Base-by-base conservation (phyloP, 1,140 invertebrate genomes). In the Dermatophagoides farinae region DNA sequence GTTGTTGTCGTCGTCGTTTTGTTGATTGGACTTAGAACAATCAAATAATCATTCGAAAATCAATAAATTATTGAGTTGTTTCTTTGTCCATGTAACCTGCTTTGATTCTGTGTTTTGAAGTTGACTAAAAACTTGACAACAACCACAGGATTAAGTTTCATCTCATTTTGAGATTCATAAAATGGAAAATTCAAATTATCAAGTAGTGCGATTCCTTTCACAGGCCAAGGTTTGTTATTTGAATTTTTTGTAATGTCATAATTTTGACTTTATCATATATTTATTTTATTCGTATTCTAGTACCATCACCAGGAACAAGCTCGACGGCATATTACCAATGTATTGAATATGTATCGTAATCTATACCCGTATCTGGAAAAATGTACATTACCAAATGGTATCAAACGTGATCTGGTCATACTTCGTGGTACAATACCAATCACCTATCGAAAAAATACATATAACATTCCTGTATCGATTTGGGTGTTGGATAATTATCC, bases 401-500 rank as follows among this genome's bases (percentile, higher is more conserved):
- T 75, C 16, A 73, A 76, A 58, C 86, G 84, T 72, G 82, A 90
- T 61, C 74, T 96, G 57, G 72, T 93, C 12, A 84, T 84, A 70
- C 74, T 97, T 16, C 78, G 82, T 69, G 92, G 92, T 54, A 97
- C 91, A 16, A 89, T 97, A 69, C 90, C 91, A 37, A 86, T 96
- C 1, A 75, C 75, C 40, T 96, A 86, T 70, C 90, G 86, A 82
- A 85, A 88, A 61, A 80, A 76, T 55, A 78, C 73, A 18, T 99
- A 98, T 73, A 91, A 98, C 74, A 98, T 98, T 74, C 96, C 96
- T 41, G 81, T 98, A 31, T 85, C 84, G 71, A 84, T 98, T 67
- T 97, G 89, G 87, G 69, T 98, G 37, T 82, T 93, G 80, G 89
- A 98, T 69, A 95, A 88, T 31, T 88, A 98, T 78, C 96, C 96